Base-by-base conservation (phyloP, 2,797 vertebrate genomes). In the Parotocinclus haroldoi region DNA sequence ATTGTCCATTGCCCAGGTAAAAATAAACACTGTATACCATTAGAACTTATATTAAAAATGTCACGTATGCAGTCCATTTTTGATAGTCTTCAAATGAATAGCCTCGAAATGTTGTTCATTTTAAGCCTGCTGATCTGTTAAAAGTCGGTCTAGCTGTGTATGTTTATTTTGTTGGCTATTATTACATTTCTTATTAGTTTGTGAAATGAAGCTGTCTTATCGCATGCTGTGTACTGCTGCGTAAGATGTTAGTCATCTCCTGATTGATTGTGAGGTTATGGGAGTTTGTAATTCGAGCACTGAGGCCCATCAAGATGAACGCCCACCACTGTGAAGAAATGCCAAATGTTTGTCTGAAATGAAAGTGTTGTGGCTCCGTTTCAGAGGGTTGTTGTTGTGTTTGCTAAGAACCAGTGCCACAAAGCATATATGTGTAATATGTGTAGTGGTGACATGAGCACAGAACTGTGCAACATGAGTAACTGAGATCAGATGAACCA, bases 401-500 rank as follows among this genome's bases (percentile, higher is more conserved):
- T 39, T 49, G 57, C 36, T 52, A 48, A 50, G 55, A 49, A 49
- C 59, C 46, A 38, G 58, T 55, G 71, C 17, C 38, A 48, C 9
- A 38, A 39, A 14, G 52, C 10, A 52, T 14, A 27, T 27, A 27
- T 27, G 27, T 27, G 39, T 36, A 51, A 46, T 42, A 17, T 9
- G 37, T 46, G 49, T 59, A 51, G 14, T 37, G n/a, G 61, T 38
- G 53, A 12, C 13, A 16, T 39, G 71, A 63, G 58, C 62, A 37
- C 14, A 27, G 17, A 40, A 59, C 27, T 48, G 58, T 55, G 51
- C 10, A 56, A 74, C 52, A 49, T 27, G 40, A 68, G 54, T 27
- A 63, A 57, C 44, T 44, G 49, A 59, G 66, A 68, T 63, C 42
- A 58, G 55, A 59, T 56, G 40, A 69, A 69, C n/a, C 53, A 49